Evolutionary conservation across 2,888 invertebrate genomes (phyloP).

Genomic region (Cremastinae sp.): DNA sequence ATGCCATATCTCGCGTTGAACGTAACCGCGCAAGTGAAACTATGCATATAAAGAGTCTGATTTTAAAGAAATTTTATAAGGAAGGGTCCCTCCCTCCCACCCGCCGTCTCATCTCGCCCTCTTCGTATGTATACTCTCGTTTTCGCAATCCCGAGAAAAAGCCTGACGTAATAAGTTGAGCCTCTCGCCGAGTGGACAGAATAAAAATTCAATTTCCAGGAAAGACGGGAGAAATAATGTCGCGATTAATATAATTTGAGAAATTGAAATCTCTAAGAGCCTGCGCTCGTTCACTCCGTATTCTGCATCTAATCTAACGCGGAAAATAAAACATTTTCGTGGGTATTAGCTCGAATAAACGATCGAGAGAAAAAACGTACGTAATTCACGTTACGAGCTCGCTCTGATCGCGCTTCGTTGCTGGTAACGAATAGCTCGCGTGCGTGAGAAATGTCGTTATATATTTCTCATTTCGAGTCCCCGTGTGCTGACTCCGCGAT

Average conservation of each 20-base stretch:
- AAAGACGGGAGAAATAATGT: no score
- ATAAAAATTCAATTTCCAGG: background rate
- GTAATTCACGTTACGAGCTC: constrained; percentile 54
- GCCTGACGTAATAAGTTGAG: background rate
- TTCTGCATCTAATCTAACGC: background rate
- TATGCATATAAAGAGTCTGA: background rate
- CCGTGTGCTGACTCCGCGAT: constrained; percentile 12
- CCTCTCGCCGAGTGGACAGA: background rate
- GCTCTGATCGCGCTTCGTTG: constrained; percentile 31
- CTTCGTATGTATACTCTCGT: no score
- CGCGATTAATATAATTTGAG: no score
- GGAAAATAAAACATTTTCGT: constrained; percentile 4
- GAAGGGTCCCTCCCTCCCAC: background rate
- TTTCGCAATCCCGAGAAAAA: background rate
- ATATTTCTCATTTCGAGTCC: constrained; percentile 48
- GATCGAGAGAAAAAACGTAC: constrained; percentile 27
- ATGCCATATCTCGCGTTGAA: constrained; percentile 2
- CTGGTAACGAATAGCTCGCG: constrained; percentile 46
- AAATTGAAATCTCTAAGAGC: no score
- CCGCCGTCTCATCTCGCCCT: no score
- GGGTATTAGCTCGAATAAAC: background rate
- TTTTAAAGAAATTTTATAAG: constrained; percentile 5
- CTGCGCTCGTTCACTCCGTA: no score
- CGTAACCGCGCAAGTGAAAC: constrained; percentile 21
- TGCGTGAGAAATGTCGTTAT: constrained; percentile 27